Evolutionary conservation across 2,888 invertebrate genomes (phyloP).

Genomic region (Anagyrus pseudococci): DNA sequence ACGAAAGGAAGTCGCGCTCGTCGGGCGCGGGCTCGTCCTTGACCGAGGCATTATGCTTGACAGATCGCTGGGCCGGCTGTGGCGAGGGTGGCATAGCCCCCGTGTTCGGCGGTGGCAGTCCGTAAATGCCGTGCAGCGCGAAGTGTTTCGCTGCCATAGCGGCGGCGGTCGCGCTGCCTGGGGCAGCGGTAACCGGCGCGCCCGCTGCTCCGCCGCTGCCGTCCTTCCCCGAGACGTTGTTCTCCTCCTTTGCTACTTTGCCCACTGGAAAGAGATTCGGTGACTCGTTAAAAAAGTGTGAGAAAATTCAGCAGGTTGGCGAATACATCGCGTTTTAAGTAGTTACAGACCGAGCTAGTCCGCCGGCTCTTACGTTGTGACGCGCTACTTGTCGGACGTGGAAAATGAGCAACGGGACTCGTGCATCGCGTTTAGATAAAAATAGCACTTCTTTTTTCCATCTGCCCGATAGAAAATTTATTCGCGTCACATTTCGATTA

Average conservation of each 20-base stretch:
- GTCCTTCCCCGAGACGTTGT: conserved; percentile 42
- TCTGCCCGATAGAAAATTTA: too few relatives aligned
- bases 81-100: conserved; percentile 58
- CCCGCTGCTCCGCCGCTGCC: conserved; percentile 29
- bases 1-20: conserved; percentile 65
- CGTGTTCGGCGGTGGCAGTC: conserved; percentile 54
- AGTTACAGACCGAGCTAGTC: neutral
- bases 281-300: too few relatives aligned
- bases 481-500: neutral
- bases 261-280: conserved; percentile 46
- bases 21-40: conserved; percentile 28
- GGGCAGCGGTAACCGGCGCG: conserved; percentile 35
- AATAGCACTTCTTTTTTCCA: too few relatives aligned
- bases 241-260: conserved; percentile 57
- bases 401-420: too few relatives aligned
- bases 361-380: too few relatives aligned
- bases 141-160: conserved; percentile 58
- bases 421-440: too few relatives aligned
- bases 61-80: conserved; percentile 58
- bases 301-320: too few relatives aligned
- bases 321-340: neutral
- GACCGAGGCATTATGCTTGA: conserved; percentile 55
- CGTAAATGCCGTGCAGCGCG: conserved; percentile 58
- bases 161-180: conserved; percentile 52
- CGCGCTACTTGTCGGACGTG: too few relatives aligned